A percentile compares a stretch with the other conserved stretches of the same genome.
Conservation (phyloP, 2,113 vertebrate genomes). For the Physeter macrocephalus region DNA sequence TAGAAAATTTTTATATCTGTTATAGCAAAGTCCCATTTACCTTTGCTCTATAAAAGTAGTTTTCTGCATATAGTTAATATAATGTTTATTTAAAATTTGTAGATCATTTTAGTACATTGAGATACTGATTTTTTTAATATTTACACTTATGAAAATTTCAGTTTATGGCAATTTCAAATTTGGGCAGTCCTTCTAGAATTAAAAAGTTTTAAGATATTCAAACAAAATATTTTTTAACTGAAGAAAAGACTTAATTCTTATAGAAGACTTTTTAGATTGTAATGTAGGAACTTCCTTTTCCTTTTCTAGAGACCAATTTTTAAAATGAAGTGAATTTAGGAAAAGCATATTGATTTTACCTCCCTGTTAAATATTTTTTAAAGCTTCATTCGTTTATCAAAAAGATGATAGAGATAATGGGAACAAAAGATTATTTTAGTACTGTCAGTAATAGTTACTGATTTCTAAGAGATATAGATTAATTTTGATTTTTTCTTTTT, state of each 20-base stretch:
- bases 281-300: background rate
- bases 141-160: background rate
- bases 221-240: background rate
- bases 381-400: background rate
- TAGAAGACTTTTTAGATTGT: background rate
- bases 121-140: background rate
- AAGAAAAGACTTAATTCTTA: background rate
- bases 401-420: background rate
- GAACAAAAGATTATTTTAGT: background rate
- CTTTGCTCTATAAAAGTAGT: background rate
- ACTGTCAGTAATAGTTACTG: background rate
- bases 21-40: background rate
- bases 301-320: background rate
- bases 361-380: background rate
- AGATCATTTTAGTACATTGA: background rate
- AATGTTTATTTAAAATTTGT: background rate
- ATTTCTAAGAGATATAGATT: background rate
- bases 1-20: background rate
- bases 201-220: background rate
- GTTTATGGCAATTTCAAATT: background rate
- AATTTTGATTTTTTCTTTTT: constrained; percentile 24
- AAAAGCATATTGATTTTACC: background rate
- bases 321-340: constrained; percentile 1
- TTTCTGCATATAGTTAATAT: background rate
- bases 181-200: background rate